Evolutionary conservation across 2,113 vertebrate species (phyloP).

Genomic region (Alouatta palliata): DNA sequence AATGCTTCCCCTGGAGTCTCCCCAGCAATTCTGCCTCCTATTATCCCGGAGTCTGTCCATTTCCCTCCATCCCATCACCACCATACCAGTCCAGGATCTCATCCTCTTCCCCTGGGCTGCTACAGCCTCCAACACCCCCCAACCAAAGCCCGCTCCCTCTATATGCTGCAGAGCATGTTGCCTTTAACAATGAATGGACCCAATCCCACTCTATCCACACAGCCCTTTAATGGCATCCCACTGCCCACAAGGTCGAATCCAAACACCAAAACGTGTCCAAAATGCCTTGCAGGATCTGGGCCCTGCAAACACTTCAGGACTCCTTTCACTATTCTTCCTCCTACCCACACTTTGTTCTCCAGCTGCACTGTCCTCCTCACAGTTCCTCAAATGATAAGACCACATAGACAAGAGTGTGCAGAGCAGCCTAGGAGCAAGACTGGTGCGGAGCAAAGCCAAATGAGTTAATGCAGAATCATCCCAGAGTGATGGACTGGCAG

Average conservation of each 20-base stretch:
- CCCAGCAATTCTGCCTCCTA: not conserved
- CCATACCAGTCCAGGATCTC: not conserved
- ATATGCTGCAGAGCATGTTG: not conserved
- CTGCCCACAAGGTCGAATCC: not conserved
- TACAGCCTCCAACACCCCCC: not conserved
- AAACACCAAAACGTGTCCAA: not conserved
- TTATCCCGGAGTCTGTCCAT: accelerated
- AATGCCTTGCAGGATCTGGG: not conserved
- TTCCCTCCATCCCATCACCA: not conserved
- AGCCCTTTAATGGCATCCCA: not conserved
- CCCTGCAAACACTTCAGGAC: too few species aligned
- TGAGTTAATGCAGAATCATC: not conserved
- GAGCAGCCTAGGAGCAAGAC: not conserved
- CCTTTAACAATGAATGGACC: not conserved
- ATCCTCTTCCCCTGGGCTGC: not conserved
- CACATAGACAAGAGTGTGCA: accelerated
- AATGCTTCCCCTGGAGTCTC: not conserved
- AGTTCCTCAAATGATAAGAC: not conserved
- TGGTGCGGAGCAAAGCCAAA: not conserved
- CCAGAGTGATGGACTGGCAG: not conserved
- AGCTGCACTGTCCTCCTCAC: not conserved
- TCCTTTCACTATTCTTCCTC: not conserved
- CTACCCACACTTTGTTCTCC: not conserved
- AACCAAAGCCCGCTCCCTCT: not conserved
- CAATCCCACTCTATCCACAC: not conserved